phyloP scores from a whole-genome alignment of 2,113 vertebrate genomes.

The Macquaria australasica region DNA sequence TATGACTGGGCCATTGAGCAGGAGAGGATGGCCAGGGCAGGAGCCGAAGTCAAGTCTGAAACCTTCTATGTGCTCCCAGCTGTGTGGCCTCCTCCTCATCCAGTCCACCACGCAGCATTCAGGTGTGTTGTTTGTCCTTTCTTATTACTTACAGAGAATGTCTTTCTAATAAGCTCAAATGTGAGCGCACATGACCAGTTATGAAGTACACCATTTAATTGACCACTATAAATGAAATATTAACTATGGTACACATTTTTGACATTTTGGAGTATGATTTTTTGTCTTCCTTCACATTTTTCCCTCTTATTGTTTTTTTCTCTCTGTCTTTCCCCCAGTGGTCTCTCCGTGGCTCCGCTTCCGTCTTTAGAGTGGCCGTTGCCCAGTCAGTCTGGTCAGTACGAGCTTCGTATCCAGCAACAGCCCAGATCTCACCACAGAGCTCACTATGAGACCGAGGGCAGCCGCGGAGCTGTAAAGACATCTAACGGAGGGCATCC shows the following conservation, averaged over 20 bases:
- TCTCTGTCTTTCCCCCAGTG: slow-evolving; percentile 52
- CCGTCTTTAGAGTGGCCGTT: slow-evolving; percentile 91
- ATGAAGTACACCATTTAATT: background rate
- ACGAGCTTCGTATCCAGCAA: slow-evolving; percentile 91
- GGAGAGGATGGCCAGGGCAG: slow-evolving; percentile 50
- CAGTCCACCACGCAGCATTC: slow-evolving; percentile 85
- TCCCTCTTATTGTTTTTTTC: background rate
- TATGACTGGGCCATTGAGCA: slow-evolving; percentile 60
- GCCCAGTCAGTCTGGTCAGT: slow-evolving; percentile 86
- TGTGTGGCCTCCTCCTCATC: slow-evolving; percentile 86
- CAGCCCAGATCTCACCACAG: slow-evolving; percentile 96
- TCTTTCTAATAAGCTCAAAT: background rate
- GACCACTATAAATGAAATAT: background rate
- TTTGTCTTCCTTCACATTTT: background rate
- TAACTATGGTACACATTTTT: background rate
- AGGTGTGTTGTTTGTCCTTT: slow-evolving; percentile 67
- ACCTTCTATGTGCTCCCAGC: slow-evolving; percentile 87
- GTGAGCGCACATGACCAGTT: background rate
- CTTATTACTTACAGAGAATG: background rate
- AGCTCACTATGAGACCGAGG: slow-evolving; percentile 98
- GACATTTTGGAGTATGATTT: background rate
- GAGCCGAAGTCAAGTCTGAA: slow-evolving; percentile 75
- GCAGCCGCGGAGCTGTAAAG: slow-evolving; percentile 95
- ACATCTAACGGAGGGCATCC: slow-evolving; percentile 92
- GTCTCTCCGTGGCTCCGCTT: slow-evolving; percentile 86